phyloP scores from a whole-genome alignment of 2,797 vertebrate species.

The Kryptolebias ocellatus region DNA sequence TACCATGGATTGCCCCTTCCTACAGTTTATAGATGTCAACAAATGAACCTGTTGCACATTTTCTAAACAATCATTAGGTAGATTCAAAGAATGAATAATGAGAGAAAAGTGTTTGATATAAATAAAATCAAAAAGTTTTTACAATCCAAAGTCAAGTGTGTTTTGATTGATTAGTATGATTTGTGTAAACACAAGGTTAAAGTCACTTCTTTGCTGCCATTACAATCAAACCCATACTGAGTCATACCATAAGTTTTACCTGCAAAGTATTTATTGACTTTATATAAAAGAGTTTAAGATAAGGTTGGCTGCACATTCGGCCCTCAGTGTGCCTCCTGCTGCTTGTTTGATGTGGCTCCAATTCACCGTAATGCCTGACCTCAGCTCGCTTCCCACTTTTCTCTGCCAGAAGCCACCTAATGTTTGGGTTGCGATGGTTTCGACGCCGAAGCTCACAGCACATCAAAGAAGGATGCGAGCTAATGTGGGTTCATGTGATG shows the following conservation, averaged over 20 bases:
- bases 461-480: slow-evolving; percentile 59
- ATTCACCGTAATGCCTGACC: slow-evolving; percentile 61
- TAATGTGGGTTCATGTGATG: slow-evolving; percentile 57
- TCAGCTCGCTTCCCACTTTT: slow-evolving; percentile 61
- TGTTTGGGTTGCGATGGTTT: slow-evolving; percentile 56
- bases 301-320: slow-evolving; percentile 44
- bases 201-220: background rate
- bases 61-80: no score
- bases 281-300: slow-evolving; percentile 37
- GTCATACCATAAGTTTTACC: slow-evolving; percentile 21
- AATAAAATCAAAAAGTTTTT: background rate
- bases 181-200: background rate
- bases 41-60: no score
- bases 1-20: no score
- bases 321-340: slow-evolving; percentile 56
- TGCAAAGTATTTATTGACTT: slow-evolving; percentile 35
- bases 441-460: slow-evolving; percentile 48
- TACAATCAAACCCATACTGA: slow-evolving; percentile 4
- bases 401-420: slow-evolving; percentile 56
- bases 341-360: slow-evolving; percentile 60
- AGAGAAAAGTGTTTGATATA: background rate
- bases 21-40: no score
- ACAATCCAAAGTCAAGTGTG: background rate
- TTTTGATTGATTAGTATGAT: slow-evolving; percentile 4
- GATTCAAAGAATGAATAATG: no score